These are phyloP conservation scores for Agrochola macilenta DNA, from an alignment of 2,888 invertebrate species.

Conservation along the genomic window DNA sequence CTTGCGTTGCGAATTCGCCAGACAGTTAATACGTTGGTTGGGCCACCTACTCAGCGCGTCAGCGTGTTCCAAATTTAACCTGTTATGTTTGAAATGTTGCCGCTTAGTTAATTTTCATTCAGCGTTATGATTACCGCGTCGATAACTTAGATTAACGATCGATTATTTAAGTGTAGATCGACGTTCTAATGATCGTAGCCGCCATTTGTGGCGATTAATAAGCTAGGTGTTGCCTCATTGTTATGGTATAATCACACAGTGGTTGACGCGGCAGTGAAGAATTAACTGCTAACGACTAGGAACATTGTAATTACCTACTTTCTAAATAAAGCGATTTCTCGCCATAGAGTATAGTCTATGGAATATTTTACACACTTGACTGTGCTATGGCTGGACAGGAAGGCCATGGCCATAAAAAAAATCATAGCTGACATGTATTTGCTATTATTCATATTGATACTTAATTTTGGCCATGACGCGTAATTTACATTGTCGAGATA, in stretches of 20 bases:
- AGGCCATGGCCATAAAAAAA: conserved; percentile 31
- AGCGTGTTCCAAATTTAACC: conserved; percentile 82
- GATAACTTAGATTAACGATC: conserved; percentile 59
- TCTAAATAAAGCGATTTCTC: conserved; percentile 63
- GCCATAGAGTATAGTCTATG: conserved; percentile 26
- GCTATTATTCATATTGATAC: conserved; percentile 31
- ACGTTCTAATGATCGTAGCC: conserved; percentile 39
- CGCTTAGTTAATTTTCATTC: conserved; percentile 55
- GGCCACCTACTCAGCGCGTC: conserved; percentile 78
- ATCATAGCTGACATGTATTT: conserved; percentile 34
- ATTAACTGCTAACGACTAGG: conserved; percentile 60
- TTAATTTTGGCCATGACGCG: not conserved
- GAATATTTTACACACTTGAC: conserved; percentile 40
- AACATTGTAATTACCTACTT: conserved; percentile 69
- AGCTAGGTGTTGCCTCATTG: conserved; percentile 45
- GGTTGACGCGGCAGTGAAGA: conserved; percentile 51
- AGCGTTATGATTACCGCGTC: conserved; percentile 62
- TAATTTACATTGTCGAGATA: not conserved
- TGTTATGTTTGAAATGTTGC: conserved; percentile 73
- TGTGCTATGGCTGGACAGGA: not conserved
- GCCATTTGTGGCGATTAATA: conserved; percentile 44
- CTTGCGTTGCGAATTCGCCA: conserved; percentile 71
- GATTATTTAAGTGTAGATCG: conserved; percentile 44
- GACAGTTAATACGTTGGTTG: conserved; percentile 72
- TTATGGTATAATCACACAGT: conserved; percentile 62